Evolutionary conservation across 2,888 invertebrate species (phyloP).

Genomic region (Leucoma salicis): DNA sequence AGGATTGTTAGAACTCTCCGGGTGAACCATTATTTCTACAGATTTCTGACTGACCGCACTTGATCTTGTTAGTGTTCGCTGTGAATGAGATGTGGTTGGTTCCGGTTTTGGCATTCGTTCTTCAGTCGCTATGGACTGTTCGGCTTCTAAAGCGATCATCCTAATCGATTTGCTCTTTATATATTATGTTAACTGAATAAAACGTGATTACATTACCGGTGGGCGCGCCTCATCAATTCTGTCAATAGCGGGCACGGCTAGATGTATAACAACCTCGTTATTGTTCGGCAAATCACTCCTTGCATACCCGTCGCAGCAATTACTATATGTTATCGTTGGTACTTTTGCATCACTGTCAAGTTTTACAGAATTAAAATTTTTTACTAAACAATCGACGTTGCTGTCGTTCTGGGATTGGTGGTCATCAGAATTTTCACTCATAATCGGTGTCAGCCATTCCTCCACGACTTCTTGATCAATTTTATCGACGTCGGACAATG

Average conservation of each 20-base stretch:
- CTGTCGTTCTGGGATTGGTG: conserved; percentile 45
- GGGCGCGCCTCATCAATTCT: conserved; percentile 71
- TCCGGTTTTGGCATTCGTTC: conserved; percentile 62
- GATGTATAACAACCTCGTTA: conserved; percentile 61
- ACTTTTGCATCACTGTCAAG: conserved; percentile 66
- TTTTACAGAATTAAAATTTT: conserved; percentile 59
- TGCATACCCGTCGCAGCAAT: conserved; percentile 66
- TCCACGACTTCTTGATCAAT: conserved; percentile 58
- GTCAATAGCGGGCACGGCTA: conserved; percentile 72
- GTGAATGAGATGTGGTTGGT: conserved; percentile 62
- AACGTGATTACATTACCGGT: conserved; percentile 66
- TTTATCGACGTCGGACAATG: conserved; percentile 56
- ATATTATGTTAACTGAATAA: conserved; percentile 30
- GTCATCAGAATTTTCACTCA: conserved; percentile 68
- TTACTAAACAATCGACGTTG: conserved; percentile 59
- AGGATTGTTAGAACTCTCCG: conserved; percentile 71
- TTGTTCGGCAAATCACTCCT: conserved; percentile 55
- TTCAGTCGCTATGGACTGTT: conserved; percentile 64
- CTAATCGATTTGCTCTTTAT: conserved; percentile 34
- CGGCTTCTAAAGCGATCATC: conserved; percentile 76
- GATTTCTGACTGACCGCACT: conserved; percentile 84
- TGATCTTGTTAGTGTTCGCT: conserved; percentile 79
- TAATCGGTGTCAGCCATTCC: conserved; percentile 75
- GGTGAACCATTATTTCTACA: conserved; percentile 80
- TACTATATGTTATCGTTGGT: conserved; percentile 75